A percentile compares a stretch with the other conserved stretches of the same genome.
Evolutionary conservation across 2,888 invertebrate genomes (phyloP).

Genomic region (Drosophila peninsularis): DNA sequence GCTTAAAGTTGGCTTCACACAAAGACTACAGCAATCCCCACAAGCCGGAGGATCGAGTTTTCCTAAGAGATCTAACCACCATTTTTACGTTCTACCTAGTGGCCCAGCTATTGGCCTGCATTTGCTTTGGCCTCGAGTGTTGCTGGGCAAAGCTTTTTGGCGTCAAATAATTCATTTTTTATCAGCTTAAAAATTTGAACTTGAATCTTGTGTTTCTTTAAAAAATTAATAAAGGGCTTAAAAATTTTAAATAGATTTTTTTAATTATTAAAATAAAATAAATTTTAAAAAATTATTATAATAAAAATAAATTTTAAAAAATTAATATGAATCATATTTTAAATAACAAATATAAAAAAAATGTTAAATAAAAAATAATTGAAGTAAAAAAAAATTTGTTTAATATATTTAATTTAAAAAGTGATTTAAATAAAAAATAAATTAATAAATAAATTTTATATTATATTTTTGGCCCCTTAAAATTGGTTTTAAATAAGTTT

Average conservation of each 20-base stretch:
- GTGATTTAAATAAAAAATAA: too few species aligned
- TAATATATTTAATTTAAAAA: too few species aligned
- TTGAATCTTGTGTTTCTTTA: neutral
- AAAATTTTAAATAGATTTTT: too few species aligned
- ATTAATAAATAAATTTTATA: neutral
- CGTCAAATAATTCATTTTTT: neutral
- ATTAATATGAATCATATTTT: too few species aligned
- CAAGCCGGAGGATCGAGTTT: neutral
- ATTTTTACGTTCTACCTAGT: neutral
- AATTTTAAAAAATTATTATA: neutral
- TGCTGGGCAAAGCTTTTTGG: constrained; percentile 1
- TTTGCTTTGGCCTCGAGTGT: constrained; percentile 42
- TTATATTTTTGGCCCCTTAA: neutral
- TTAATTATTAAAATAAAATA: too few species aligned
- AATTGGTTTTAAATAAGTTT: neutral
- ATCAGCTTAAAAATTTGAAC: neutral
- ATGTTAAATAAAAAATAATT: too few species aligned
- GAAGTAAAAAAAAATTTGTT: too few species aligned
- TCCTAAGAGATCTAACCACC: neutral
- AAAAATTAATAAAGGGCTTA: neutral
- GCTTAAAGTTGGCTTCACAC: neutral
- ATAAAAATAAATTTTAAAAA: too few species aligned
- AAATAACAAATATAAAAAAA: too few species aligned
- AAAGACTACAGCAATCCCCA: constrained; percentile 41
- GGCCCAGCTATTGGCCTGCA: constrained; percentile 7